These are phyloP conservation scores for Eumeta japonica DNA, from an alignment of 1,140 invertebrate species.

Conservation along the genomic window DNA sequence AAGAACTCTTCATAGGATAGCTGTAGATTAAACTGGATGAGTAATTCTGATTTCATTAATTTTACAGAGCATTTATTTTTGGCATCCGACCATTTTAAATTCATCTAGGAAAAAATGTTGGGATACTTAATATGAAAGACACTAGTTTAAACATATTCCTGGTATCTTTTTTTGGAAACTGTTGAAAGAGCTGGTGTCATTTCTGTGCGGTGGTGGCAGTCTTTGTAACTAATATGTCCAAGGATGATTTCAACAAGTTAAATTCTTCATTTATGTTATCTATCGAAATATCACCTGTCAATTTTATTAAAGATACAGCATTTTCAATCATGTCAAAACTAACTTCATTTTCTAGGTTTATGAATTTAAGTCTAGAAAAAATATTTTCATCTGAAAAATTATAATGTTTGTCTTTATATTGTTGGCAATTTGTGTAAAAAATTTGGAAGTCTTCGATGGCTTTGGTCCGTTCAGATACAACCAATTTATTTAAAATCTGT, in stretches of 20 bases:
- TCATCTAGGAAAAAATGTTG: constrained; percentile 10
- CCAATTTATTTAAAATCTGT: constrained; percentile 1
- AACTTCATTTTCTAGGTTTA: constrained; percentile 9
- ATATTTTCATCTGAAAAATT: constrained; percentile 9
- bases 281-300: constrained; percentile 8
- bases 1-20: constrained; percentile 4
- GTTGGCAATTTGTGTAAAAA: constrained; percentile 1
- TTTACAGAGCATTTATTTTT: constrained; percentile 10
- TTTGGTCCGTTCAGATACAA: background rate
- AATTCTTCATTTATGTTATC: constrained; percentile 13
- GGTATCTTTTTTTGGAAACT: constrained; percentile 10
- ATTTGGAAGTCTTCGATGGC: background rate
- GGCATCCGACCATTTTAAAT: constrained; percentile 10
- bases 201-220: constrained; percentile 8
- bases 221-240: constrained; percentile 7
- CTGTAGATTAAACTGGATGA: constrained; percentile 7
- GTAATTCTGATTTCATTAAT: constrained; percentile 9
- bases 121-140: constrained; percentile 10
- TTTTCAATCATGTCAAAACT: constrained; percentile 9
- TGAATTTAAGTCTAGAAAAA: constrained; percentile 9
- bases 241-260: constrained; percentile 12
- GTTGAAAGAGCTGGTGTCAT: constrained; percentile 9
- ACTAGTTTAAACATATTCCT: constrained; percentile 10
- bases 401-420: constrained; percentile 6
- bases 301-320: constrained; percentile 11